A percentile compares a stretch with the other conserved stretches of the same genome.
Evolutionary conservation across 2,113 vertebrate genomes (phyloP).

Genomic region (Melospiza georgiana): DNA sequence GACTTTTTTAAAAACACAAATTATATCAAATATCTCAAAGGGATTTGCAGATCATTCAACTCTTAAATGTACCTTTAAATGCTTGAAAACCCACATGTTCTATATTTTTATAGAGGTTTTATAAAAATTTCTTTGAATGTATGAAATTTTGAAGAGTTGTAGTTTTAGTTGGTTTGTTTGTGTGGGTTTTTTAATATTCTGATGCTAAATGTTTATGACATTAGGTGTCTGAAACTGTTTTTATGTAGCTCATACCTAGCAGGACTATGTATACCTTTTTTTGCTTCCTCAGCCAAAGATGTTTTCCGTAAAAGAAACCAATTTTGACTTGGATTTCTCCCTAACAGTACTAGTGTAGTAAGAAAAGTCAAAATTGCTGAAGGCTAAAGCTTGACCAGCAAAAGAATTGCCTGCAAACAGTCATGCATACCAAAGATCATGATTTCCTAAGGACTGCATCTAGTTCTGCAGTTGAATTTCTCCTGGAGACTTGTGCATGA

Average conservation of each 20-base stretch:
- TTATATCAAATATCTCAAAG: neutral
- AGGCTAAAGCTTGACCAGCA: neutral
- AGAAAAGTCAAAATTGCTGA: neutral
- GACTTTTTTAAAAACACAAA: neutral
- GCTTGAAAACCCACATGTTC: neutral
- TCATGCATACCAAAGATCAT: neutral
- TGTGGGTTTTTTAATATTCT: neutral
- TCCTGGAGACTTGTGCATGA: neutral
- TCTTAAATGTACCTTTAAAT: neutral
- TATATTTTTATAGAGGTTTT: neutral
- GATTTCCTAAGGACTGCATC: neutral
- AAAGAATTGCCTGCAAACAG: neutral
- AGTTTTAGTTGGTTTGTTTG: neutral
- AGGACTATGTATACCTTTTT: neutral
- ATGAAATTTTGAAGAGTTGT: neutral
- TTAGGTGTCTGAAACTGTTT: neutral
- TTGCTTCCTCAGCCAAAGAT: neutral
- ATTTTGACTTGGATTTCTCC: neutral
- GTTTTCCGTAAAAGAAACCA: neutral
- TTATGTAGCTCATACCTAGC: neutral
- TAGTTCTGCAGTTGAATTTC: neutral
- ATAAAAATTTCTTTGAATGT: neutral
- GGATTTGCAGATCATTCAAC: neutral
- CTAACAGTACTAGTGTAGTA: neutral
- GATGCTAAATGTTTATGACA: neutral